Base-by-base conservation (phyloP, 2,797 vertebrate genomes). In the Rhabdomys pumilio region DNA sequence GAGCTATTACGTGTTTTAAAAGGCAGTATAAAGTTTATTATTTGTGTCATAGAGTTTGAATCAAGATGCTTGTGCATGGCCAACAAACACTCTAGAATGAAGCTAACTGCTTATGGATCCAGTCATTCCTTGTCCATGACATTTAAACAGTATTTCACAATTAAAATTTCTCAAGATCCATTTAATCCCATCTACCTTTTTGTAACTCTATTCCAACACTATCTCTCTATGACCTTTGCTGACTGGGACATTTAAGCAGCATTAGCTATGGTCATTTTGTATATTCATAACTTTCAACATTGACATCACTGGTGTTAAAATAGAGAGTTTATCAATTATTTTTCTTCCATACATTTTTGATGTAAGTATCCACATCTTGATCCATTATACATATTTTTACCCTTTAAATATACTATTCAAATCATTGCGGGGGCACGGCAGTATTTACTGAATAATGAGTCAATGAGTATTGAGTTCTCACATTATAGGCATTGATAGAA, bases 301-400 rank as follows among this genome's bases (percentile, higher is more conserved):
- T 79, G 41, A 72, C 38, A 84, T 17, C 2, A 81, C 24, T 91
- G 53, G 4, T 61, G 61, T 3, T 47, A 85, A 91, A 90, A 89
- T 8, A 19, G 2, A 29, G 50, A 79, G 2, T n/a, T 50, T 10
- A 59, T 63, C 6, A 65, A 85, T 92, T 31, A 59, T 61, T 31
- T 95, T 77, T 29, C 47, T 53, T 76, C 14, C 55, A 67, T 75
- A 92, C 50, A 82, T 47, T 69, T 89, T 89, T 89, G 50, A 83
- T 13, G 63, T n/a, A 2, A 47, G 22, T 1, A 26, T 89, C 11
- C 13, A 29, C 41, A 94, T 59, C 82, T 94, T 92, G 77, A n/a
- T 22, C 41, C 79, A 15, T 80, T 93, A 83, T 75, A 24, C 55
- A 75, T 80, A 94, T 67, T 15, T 63, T 67, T 61, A 34, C 1